Evolutionary conservation across 2,113 vertebrate species (phyloP), one percentile per base, ranked within the genome.

Genomic region (Rhipidura dahli): DNA sequence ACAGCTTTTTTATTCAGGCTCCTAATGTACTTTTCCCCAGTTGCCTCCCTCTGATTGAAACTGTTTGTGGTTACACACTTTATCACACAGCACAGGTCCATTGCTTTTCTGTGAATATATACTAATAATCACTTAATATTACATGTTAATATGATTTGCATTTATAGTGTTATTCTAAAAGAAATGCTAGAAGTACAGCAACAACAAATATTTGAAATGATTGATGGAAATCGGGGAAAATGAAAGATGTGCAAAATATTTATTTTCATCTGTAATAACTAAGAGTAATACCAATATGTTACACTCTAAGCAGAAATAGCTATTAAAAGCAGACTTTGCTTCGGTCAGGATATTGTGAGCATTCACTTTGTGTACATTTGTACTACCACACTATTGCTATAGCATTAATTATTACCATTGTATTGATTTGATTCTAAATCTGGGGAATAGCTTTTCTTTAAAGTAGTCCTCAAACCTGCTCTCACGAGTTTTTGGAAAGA

Each of bases 11-110:
- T 89, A 78, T 92, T 93, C 84, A 86, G 86, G 14, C 23, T 95
- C 47, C 81, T 96, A 95, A 97, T 89, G 80, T 92, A 92, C 63
- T 96, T 96, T 97, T 96, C 95, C 75, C 89, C 70, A 96, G 96
- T 96, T 97, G 83, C 66, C 94, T 93, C 96, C 80, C 88, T 95
- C 83, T 79, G 86, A 97, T 83, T 90, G 49, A 94, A 95, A 60
- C 59, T 95, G 71, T 90, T 71, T 95, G 92, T 71, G 88, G 64
- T 61, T 83, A 54, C 59, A 70, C 31, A 93, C 69, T 94, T 96
- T 93, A 93, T 90, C 95, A 51, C 45, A 84, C 88, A 59, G 59
- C 30, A 72, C 42, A 86, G 31, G 45, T 69, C 57, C 64, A 91
- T 73, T 83, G 33, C 59, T 85, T 61, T 65, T 61, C 79, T 76